phyloP scores from a whole-genome alignment of 2,888 invertebrate species.

The Myathropa florea region DNA sequence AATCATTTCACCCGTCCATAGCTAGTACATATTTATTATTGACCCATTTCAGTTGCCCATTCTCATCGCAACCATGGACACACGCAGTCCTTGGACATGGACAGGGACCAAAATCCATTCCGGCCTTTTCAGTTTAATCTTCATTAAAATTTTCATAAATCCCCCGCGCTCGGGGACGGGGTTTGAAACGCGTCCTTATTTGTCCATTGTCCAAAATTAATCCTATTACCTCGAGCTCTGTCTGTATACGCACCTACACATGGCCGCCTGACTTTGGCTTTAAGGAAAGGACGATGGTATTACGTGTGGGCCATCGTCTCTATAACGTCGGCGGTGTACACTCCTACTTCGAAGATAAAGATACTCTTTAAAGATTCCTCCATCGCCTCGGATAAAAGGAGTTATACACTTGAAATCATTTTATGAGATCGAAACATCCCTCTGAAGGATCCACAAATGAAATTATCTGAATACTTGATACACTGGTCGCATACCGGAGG shows the following conservation, averaged over 20 bases:
- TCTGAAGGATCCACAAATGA: constrained; percentile 5
- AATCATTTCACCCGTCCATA: not conserved
- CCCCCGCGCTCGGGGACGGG: not conserved
- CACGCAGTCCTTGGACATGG: not conserved
- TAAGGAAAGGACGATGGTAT: not conserved
- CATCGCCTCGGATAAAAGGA: not conserved
- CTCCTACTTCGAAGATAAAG: not conserved
- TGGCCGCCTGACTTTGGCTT: not conserved
- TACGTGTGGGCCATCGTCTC: not conserved
- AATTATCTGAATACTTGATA: constrained; percentile 32
- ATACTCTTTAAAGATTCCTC: not conserved
- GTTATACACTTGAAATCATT: constrained; percentile 4
- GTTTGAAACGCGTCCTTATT: constrained; percentile 28
- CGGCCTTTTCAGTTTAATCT: constrained; percentile 38
- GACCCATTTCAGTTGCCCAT: constrained; percentile 19
- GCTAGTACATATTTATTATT: constrained; percentile 10
- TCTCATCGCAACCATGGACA: not conserved
- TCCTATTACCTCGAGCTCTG: constrained; percentile 22
- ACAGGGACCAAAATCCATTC: constrained; percentile 8
- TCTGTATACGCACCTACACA: not conserved
- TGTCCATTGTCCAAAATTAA: constrained; percentile 23
- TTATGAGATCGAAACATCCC: constrained; percentile 10
- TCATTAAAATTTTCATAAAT: constrained; percentile 53
- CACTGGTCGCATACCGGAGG: constrained; percentile 14
- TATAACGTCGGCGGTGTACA: no score